Conservation (phyloP, 2,113 vertebrate species). For the Rhinolophus sinicus region DNA sequence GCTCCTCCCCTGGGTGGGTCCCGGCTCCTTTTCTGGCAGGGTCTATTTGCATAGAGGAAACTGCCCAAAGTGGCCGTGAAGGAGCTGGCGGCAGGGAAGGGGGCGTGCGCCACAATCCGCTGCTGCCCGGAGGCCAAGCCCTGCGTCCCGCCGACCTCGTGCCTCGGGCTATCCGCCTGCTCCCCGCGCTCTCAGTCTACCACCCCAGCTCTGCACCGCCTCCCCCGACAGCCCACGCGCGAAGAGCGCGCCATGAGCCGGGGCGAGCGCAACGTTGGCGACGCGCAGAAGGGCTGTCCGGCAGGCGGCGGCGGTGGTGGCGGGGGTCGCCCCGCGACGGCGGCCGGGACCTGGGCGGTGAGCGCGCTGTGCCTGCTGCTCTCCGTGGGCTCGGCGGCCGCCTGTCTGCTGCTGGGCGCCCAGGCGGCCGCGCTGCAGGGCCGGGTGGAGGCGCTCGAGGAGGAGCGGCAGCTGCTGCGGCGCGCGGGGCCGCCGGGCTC, state of each 20-base stretch:
- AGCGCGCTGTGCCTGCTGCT: conserved; percentile 86
- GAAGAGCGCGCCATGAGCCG: conserved; percentile 59
- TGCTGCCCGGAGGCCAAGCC: conserved; percentile 19
- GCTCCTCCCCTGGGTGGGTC: conserved; percentile 77
- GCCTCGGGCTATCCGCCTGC: not conserved
- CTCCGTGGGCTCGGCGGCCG: conserved; percentile 89
- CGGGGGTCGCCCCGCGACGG: conserved; percentile 43
- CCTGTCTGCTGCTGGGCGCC: conserved; percentile 91
- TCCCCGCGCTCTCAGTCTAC: not conserved
- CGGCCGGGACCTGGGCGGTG: conserved; percentile 55
- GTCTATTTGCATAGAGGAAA: conserved; percentile 77
- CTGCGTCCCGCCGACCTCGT: not conserved
- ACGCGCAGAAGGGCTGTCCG: conserved; percentile 39
- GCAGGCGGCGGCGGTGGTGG: not conserved
- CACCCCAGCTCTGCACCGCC: not conserved
- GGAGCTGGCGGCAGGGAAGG: conserved; percentile 24
- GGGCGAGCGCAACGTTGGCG: not conserved
- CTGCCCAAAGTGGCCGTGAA: conserved; percentile 69
- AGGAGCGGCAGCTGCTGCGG: conserved; percentile 78
- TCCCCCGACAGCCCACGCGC: not conserved
- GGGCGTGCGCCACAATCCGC: conserved; percentile 58
- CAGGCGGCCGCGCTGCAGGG: conserved; percentile 91
- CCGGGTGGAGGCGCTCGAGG: conserved; percentile 89
- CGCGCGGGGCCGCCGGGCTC: conserved; percentile 61
- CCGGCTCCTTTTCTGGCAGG: conserved; percentile 65